phyloP scores from a whole-genome alignment of 2,113 vertebrate species.

The Nestor notabilis region DNA sequence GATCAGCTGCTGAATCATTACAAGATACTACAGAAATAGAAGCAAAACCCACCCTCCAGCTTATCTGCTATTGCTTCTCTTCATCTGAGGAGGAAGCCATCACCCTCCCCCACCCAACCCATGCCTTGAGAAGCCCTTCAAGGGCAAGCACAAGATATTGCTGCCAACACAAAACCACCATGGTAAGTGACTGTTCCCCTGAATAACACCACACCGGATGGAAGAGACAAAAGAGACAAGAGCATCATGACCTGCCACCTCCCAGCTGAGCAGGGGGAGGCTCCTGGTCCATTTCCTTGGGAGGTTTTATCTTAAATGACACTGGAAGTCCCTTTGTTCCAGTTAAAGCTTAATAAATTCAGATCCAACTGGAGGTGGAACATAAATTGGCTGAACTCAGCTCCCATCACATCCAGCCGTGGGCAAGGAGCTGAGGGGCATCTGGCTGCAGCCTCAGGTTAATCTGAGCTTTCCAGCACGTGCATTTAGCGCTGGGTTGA shows the following conservation, averaged over 20 bases:
- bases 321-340: neutral
- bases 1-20: neutral
- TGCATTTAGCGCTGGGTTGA: neutral
- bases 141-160: neutral
- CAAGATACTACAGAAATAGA: neutral
- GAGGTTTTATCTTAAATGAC: neutral
- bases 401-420: neutral
- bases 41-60: neutral
- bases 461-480: neutral
- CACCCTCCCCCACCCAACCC: fast-evolving
- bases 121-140: fast-evolving
- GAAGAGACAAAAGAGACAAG: neutral
- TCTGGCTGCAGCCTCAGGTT: neutral
- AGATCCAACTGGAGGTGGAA: neutral
- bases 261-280: neutral
- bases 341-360: neutral
- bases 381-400: neutral
- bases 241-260: neutral
- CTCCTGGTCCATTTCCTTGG: neutral
- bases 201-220: fast-evolving
- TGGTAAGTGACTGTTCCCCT: neutral
- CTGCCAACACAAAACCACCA: neutral
- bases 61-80: neutral
- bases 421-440: neutral
- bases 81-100: neutral